A percentile compares a stretch with the other conserved stretches of the same genome.
Evolutionary conservation across 2,888 invertebrate genomes (phyloP).

Genomic region (Galeruca laticollis): DNA sequence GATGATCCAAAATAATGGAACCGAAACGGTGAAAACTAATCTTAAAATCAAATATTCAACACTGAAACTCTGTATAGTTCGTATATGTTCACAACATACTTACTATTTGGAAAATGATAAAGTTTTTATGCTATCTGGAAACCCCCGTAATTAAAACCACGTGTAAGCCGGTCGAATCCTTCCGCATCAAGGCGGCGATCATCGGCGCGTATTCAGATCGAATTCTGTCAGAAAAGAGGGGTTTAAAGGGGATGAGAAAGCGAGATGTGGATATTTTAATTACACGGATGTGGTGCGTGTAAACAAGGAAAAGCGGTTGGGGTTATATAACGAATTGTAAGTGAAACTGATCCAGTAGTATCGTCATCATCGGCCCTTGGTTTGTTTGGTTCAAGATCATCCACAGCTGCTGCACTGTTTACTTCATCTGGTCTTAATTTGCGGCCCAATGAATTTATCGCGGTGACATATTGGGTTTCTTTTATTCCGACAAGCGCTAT

Average conservation of each 20-base stretch:
- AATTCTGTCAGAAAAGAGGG: slow-evolving; percentile 43
- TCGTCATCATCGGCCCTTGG: slow-evolving; percentile 20
- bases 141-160: not conserved
- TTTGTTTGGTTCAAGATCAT: slow-evolving; percentile 41
- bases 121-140: too few species aligned
- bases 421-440: slow-evolving; percentile 65
- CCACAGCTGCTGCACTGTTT: slow-evolving; percentile 64
- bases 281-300: slow-evolving; percentile 61
- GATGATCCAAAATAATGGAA: too few species aligned
- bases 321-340: slow-evolving; percentile 61
- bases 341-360: slow-evolving; percentile 58
- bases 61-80: too few species aligned
- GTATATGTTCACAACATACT: too few species aligned
- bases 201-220: not conserved
- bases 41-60: too few species aligned
- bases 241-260: slow-evolving; percentile 45
- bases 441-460: slow-evolving; percentile 59
- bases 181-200: not conserved
- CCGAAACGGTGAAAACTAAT: too few species aligned
- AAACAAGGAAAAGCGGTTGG: slow-evolving; percentile 61
- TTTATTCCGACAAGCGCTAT: not conserved
- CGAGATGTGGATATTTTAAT: slow-evolving; percentile 58
- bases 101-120: too few species aligned
- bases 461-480: slow-evolving; percentile 36
- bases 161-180: not conserved